Conservation (phyloP, 2,888 invertebrate species). For the Ligdia adustata region DNA sequence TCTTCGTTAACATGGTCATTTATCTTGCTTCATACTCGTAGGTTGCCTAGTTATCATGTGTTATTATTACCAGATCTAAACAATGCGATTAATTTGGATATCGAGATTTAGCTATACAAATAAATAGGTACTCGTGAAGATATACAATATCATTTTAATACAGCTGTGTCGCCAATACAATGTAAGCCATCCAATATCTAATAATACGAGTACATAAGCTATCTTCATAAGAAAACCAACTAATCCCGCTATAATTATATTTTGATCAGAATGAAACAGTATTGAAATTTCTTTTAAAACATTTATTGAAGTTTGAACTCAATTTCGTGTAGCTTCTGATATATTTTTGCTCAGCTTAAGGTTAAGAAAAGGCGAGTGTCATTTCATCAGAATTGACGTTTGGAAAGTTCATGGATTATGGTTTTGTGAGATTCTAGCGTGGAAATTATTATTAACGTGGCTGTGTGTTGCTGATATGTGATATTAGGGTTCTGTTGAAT, state of each 20-base stretch:
- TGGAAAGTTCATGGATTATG: slow-evolving; percentile 38
- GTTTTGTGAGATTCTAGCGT: slow-evolving; percentile 14
- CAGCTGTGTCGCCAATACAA: not conserved
- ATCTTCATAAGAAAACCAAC: not conserved
- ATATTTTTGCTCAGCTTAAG: not conserved
- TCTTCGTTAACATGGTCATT: too few relatives aligned
- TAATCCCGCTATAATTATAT: slow-evolving; percentile 5
- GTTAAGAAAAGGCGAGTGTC: slow-evolving; percentile 43
- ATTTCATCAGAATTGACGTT: slow-evolving; percentile 50
- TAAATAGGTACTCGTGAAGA: too few relatives aligned
- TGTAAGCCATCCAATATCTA: not conserved
- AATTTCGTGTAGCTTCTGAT: not conserved
- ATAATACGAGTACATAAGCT: not conserved
- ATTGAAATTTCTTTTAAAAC: not conserved
- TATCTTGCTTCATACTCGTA: too few relatives aligned
- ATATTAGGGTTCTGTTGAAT: not conserved
- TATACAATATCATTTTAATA: too few relatives aligned
- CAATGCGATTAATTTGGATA: too few relatives aligned
- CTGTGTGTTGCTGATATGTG: not conserved
- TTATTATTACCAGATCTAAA: too few relatives aligned
- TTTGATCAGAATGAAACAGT: slow-evolving; percentile 7
- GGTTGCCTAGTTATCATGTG: too few relatives aligned
- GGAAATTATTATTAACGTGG: slow-evolving; percentile 18
- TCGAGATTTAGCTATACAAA: not conserved
- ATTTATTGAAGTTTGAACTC: not conserved